Evolutionary conservation across 2,888 invertebrate species (phyloP).

Genomic region (Rhamnusium bicolor): DNA sequence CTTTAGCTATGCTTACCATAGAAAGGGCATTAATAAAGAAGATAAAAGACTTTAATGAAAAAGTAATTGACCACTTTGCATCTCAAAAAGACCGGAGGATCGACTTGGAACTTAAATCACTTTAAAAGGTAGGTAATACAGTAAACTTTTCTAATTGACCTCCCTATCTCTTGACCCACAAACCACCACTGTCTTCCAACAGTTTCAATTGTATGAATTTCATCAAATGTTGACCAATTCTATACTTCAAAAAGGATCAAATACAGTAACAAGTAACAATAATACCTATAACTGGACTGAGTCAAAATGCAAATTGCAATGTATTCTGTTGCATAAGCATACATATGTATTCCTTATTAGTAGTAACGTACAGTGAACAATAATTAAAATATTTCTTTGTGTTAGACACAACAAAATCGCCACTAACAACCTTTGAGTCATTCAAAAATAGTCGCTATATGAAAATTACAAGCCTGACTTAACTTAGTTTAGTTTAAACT

Average conservation of each 20-base stretch:
- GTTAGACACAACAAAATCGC: slow-evolving; percentile 27
- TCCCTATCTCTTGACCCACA: too few relatives aligned
- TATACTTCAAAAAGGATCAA: neutral
- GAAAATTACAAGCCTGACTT: slow-evolving; percentile 9
- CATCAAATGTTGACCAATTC: too few relatives aligned
- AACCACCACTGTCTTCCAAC: too few relatives aligned
- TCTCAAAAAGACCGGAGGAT: too few relatives aligned
- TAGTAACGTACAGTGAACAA: slow-evolving; percentile 31
- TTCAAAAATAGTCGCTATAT: slow-evolving; percentile 22
- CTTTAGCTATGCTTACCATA: too few relatives aligned
- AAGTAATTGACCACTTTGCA: too few relatives aligned
- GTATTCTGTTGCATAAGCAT: slow-evolving; percentile 48
- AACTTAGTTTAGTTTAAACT: slow-evolving; percentile 3
- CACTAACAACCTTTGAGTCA: slow-evolving; percentile 34
- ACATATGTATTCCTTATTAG: slow-evolving; percentile 30
- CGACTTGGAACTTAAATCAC: too few relatives aligned
- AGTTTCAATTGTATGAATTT: too few relatives aligned
- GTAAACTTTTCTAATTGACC: too few relatives aligned
- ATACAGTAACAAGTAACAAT: neutral
- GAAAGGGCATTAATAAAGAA: too few relatives aligned
- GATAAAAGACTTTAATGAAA: too few relatives aligned
- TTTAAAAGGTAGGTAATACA: too few relatives aligned
- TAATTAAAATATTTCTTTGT: slow-evolving; percentile 43
- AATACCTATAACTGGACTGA: neutral
- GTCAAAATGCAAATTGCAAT: slow-evolving; percentile 44